Evolutionary conservation across 1,140 invertebrate genomes (phyloP), one percentile per base, ranked within the genome.

Genomic region (Diabrotica undecimpunctata): DNA sequence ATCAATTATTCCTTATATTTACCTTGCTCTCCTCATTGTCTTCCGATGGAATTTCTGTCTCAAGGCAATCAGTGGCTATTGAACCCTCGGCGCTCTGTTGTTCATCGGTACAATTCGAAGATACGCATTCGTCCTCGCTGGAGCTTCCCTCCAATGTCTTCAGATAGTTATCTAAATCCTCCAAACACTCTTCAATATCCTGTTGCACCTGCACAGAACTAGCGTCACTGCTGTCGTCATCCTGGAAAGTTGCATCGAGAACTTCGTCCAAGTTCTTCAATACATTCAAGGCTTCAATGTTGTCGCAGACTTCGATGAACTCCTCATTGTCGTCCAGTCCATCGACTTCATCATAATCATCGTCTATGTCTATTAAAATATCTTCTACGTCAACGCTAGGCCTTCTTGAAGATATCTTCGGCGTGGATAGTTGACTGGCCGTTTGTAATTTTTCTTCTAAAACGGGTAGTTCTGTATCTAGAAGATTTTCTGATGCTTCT

Each of bases 131-230:
- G 54, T 61, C 66, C n/a, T 70, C 69, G 39, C 60, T 64, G 35
- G 54, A 46, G 12, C 64, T 61, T 11, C 12, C 57, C 5, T 75
- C 75, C 37, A 72, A 70, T 8, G 53, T 66, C 54, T 66, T 66
- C 7, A 78, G 64, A 68, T 76, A 79, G 56, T 76, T 74, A 62
- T 79, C 77, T 59, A 79, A 64, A 63, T 79, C 77, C 62, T 71
- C 66, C 38, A 79, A 64, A 66, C 77, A 79, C 10, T 77, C 72
- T 51, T 77, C 74, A 5, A 78, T 72, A 55, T 63, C 69, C 55
- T 66, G 51, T 9, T 68, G 61, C n/a, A 67, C 62, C 9, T 64
- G 35, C 25, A 57, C 65, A 39, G 66, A 66, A 51, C 50, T 65
- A 60, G 63, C 57, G 35, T 50, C 51, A 39, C 50, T 50, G 9